Evolutionary conservation across 2,888 invertebrate species (phyloP).

Genomic region (Punctoribates punctum): DNA sequence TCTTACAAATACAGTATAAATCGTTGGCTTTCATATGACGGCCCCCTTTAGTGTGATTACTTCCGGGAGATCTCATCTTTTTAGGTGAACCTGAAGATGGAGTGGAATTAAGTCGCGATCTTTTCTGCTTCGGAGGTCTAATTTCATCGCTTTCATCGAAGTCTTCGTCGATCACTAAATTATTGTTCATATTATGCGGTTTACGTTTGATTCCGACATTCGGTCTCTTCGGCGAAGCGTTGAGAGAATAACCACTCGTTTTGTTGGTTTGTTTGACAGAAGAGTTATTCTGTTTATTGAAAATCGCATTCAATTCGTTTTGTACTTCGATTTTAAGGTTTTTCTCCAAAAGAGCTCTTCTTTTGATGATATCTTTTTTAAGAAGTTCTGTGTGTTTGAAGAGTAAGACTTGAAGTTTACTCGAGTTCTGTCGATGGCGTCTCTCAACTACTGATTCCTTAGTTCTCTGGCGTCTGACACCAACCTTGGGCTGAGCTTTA

Average conservation of each 20-base stretch:
- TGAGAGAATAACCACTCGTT: neutral
- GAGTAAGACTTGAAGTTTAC: constrained; percentile 56
- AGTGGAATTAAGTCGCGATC: constrained; percentile 27
- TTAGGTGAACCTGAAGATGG: constrained; percentile 41
- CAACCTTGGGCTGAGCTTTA: neutral
- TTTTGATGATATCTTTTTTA: constrained; percentile 88
- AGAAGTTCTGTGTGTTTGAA: constrained; percentile 63
- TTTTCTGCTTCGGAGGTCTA: constrained; percentile 39
- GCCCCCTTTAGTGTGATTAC: constrained; percentile 27
- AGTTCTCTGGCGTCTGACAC: neutral
- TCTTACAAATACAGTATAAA: constrained; percentile 83
- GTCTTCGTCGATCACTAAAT: constrained; percentile 2
- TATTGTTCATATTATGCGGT: neutral
- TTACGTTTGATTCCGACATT: neutral
- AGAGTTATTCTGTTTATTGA: constrained; percentile 9
- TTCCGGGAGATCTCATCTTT: constrained; percentile 43
- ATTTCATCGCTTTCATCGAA: constrained; percentile 1
- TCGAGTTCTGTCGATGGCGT: constrained; percentile 14
- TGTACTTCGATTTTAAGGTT: constrained; percentile 79
- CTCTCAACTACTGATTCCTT: constrained; percentile 51
- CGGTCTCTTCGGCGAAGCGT: neutral
- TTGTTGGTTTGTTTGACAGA: neutral
- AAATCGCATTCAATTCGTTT: constrained; percentile 28
- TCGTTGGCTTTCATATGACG: constrained; percentile 45
- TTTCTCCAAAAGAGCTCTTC: constrained; percentile 76